phyloP scores from a whole-genome alignment of 2,113 vertebrate species.

The Microtus oregoni region DNA sequence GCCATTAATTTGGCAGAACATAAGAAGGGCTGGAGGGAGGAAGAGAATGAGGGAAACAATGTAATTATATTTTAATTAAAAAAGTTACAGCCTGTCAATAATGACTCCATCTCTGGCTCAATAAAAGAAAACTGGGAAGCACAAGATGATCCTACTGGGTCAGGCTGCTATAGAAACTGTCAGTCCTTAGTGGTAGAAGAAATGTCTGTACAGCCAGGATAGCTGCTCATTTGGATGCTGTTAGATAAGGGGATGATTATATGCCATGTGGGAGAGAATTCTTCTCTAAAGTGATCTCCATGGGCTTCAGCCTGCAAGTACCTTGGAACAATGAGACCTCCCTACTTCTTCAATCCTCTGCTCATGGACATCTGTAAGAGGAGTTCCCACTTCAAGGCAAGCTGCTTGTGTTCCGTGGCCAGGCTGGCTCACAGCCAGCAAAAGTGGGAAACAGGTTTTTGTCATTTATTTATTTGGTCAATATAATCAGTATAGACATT shows the following conservation, averaged over 20 bases:
- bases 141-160: background rate
- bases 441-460: background rate
- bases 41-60: background rate
- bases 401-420: background rate
- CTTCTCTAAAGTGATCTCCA: background rate
- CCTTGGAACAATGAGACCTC: background rate
- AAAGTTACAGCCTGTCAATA: background rate
- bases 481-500: constrained; percentile 47
- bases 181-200: background rate
- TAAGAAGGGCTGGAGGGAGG: background rate
- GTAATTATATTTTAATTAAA: background rate
- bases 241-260: background rate
- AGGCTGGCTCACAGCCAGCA: background rate
- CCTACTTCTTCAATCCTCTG: no score
- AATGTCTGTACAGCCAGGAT: background rate
- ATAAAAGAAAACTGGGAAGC: background rate
- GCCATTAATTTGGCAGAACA: background rate
- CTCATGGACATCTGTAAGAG: background rate
- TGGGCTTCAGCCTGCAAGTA: background rate
- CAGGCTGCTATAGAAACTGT: background rate
- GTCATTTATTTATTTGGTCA: constrained; percentile 15
- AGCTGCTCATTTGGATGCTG: background rate
- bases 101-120: background rate
- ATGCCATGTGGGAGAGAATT: background rate
- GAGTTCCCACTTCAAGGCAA: background rate